Evolutionary conservation across 2,113 vertebrate genomes (phyloP).

Genomic region (Daubentonia madagascariensis): DNA sequence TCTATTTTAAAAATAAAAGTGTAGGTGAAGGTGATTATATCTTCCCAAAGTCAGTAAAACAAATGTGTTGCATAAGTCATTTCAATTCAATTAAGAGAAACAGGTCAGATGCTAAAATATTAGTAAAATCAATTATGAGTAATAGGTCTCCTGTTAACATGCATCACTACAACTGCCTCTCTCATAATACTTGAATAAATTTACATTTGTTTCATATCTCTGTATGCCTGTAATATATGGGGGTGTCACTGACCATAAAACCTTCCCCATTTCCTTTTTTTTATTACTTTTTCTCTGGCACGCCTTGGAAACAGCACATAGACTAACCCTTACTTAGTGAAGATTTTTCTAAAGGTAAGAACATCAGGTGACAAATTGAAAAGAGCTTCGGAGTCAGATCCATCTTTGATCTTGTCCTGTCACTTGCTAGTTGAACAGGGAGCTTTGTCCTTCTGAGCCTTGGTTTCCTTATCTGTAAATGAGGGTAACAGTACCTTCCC

Average conservation of each 20-base stretch:
- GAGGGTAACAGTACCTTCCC: neutral
- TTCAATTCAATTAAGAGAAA: constrained; percentile 76
- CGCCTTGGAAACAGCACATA: neutral
- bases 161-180: neutral
- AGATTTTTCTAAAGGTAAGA: constrained; percentile 9
- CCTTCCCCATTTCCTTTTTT: neutral
- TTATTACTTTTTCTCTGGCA: neutral
- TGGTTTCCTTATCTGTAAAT: neutral
- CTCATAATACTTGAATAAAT: constrained; percentile 59
- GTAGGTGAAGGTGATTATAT: constrained; percentile 66
- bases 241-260: neutral
- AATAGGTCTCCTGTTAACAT: constrained; percentile 67
- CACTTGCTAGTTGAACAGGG: neutral
- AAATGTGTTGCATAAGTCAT: constrained; percentile 71
- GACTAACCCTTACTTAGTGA: neutral
- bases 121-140: constrained; percentile 75
- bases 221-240: neutral
- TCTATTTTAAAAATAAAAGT: constrained; percentile 53
- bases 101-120: constrained; percentile 75
- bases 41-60: constrained; percentile 75
- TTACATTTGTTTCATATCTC: constrained; percentile 63
- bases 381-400: neutral
- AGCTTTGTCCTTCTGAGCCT: neutral
- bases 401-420: neutral
- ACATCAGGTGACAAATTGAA: neutral